These are phyloP conservation scores for Euura lappo DNA, from an alignment of 1,140 invertebrate genomes.

Conservation along the genomic window DNA sequence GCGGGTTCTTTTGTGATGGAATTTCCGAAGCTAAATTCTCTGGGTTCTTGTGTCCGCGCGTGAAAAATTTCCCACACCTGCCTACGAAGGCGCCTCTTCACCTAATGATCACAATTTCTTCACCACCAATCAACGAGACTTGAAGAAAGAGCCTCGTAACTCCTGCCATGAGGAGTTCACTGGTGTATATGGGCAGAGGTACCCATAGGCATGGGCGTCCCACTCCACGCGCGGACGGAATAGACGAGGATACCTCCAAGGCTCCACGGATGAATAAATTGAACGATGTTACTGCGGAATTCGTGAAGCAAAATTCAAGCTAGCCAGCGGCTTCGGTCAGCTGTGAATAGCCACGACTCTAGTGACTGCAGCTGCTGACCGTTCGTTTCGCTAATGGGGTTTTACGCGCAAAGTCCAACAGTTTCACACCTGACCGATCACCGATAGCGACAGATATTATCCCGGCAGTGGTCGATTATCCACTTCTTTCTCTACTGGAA, in stretches of 20 bases:
- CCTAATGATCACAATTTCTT: slow-evolving; percentile 4
- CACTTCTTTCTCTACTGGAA: not conserved
- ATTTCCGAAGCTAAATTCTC: not conserved
- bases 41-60: not conserved
- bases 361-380: not conserved
- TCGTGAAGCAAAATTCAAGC: not conserved
- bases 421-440: not conserved
- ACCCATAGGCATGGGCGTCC: too few species aligned
- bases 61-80: slow-evolving; percentile 7
- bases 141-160: not conserved
- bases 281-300: too few species aligned
- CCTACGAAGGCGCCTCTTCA: slow-evolving; percentile 1
- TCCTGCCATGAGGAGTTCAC: not conserved
- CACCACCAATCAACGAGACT: not conserved
- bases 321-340: not conserved
- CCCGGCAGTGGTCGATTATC: not conserved
- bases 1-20: not conserved
- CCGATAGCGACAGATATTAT: not conserved
- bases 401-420: not conserved
- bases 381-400: not conserved
- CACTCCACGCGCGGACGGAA: too few species aligned
- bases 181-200: too few species aligned
- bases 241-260: too few species aligned
- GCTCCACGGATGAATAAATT: too few species aligned
- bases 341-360: not conserved